These are phyloP conservation scores for Apodemia mormo DNA, from an alignment of 2,888 invertebrate genomes.

Conservation along the genomic window DNA sequence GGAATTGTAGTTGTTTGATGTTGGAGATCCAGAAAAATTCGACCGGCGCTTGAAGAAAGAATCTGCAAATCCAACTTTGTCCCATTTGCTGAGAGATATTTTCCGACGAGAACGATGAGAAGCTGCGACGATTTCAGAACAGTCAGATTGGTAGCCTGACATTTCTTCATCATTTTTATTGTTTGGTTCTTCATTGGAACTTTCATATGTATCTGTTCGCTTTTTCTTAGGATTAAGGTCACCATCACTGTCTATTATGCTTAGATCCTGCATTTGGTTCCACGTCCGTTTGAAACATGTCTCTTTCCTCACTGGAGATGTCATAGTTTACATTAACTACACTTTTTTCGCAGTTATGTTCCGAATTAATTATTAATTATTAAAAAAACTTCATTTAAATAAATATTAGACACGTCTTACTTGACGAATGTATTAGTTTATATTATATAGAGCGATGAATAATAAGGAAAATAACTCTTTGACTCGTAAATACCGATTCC, in stretches of 20 bases:
- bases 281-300: slow-evolving; percentile 5
- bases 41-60: too few relatives aligned
- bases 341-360: slow-evolving; percentile 5
- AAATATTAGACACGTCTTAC: too few relatives aligned
- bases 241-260: slow-evolving; percentile 13
- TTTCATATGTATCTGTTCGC: background rate
- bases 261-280: background rate
- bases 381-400: too few relatives aligned
- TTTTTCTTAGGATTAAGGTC: background rate
- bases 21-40: too few relatives aligned
- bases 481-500: too few relatives aligned
- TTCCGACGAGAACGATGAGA: too few relatives aligned
- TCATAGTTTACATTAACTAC: slow-evolving; percentile 1
- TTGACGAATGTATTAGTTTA: too few relatives aligned
- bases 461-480: too few relatives aligned
- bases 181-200: slow-evolving; percentile 14
- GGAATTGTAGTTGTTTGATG: background rate
- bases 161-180: background rate
- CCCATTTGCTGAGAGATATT: too few relatives aligned
- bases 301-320: background rate
- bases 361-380: background rate
- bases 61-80: too few relatives aligned
- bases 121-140: too few relatives aligned
- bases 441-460: too few relatives aligned
- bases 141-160: slow-evolving; percentile 14